Conservation (phyloP, 1,140 invertebrate species). For the Bombus pascuorum region DNA sequence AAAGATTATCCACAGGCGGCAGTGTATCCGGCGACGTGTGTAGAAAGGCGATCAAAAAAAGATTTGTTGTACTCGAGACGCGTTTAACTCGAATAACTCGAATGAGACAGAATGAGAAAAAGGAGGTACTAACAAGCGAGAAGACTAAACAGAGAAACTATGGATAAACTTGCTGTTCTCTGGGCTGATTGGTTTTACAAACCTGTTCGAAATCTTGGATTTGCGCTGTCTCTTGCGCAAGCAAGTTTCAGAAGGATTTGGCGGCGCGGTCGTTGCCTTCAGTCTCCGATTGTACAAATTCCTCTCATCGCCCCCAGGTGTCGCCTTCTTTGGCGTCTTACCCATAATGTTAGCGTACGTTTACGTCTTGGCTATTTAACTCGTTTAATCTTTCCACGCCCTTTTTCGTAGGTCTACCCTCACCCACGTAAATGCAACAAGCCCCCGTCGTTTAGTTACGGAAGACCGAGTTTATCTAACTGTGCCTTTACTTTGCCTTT, state of each 20-base stretch:
- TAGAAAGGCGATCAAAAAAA: slow-evolving; percentile 9
- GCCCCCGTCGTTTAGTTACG: slow-evolving; percentile 8
- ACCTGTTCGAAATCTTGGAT: slow-evolving; percentile 73
- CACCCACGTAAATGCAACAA: slow-evolving; percentile 29
- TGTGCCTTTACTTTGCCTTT: slow-evolving; percentile 30
- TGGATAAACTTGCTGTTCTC: slow-evolving; percentile 55
- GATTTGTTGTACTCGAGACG: background rate
- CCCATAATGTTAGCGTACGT: slow-evolving; percentile 64
- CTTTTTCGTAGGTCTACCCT: slow-evolving; percentile 44
- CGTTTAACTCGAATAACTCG: too few species aligned
- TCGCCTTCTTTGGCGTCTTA: slow-evolving; percentile 77
- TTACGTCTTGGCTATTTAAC: slow-evolving; percentile 52
- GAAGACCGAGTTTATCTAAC: slow-evolving; percentile 33
- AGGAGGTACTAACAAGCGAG: background rate
- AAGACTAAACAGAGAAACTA: slow-evolving; percentile 14
- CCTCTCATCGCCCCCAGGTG: slow-evolving; percentile 77
- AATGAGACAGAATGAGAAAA: background rate
- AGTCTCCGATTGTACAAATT: slow-evolving; percentile 73
- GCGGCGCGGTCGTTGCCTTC: slow-evolving; percentile 69
- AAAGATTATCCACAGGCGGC: background rate
- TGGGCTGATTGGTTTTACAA: slow-evolving; percentile 72
- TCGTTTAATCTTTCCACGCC: slow-evolving; percentile 54
- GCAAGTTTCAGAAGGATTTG: slow-evolving; percentile 68
- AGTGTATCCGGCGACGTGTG: background rate
- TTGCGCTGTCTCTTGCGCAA: slow-evolving; percentile 69